Evolutionary conservation across 2,113 vertebrate genomes (phyloP).

Genomic region (Osmerus eperlanus): DNA sequence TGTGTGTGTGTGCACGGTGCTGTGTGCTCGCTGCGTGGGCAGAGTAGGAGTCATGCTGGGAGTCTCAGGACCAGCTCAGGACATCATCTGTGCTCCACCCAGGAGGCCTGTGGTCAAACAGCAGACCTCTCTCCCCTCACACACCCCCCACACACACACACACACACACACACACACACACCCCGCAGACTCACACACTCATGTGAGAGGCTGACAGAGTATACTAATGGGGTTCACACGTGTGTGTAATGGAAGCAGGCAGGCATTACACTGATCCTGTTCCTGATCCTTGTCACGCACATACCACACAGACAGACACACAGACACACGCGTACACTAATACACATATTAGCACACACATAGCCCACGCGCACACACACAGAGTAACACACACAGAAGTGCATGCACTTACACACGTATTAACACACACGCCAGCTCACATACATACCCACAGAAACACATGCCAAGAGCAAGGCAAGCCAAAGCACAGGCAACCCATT

Average conservation of each 20-base stretch:
- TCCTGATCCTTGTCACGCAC: too few species aligned
- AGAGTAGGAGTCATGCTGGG: slow-evolving; percentile 45
- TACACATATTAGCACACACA: too few species aligned
- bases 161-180: slow-evolving; percentile 10
- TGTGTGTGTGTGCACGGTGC: slow-evolving; percentile 26
- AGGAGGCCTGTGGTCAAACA: slow-evolving; percentile 58
- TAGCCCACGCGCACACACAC: too few species aligned
- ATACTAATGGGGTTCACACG: too few species aligned
- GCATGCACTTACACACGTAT: neutral
- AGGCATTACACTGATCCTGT: too few species aligned
- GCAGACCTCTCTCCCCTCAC: slow-evolving; percentile 29
- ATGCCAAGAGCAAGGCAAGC: slow-evolving; percentile 3
- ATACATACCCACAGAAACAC: neutral
- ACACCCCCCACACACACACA: neutral
- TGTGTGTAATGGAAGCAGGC: too few species aligned
- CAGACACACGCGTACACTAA: neutral
- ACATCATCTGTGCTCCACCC: slow-evolving; percentile 59
- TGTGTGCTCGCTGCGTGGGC: slow-evolving; percentile 20
- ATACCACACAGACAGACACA: neutral
- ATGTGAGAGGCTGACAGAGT: slow-evolving; percentile 5
- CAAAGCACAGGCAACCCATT: slow-evolving; percentile 38
- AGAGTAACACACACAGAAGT: too few species aligned
- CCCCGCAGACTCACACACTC: neutral
- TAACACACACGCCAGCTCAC: neutral
- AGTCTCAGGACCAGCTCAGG: slow-evolving; percentile 47